phyloP scores from a whole-genome alignment of 2,888 invertebrate species.

The Tenthredo livida region DNA sequence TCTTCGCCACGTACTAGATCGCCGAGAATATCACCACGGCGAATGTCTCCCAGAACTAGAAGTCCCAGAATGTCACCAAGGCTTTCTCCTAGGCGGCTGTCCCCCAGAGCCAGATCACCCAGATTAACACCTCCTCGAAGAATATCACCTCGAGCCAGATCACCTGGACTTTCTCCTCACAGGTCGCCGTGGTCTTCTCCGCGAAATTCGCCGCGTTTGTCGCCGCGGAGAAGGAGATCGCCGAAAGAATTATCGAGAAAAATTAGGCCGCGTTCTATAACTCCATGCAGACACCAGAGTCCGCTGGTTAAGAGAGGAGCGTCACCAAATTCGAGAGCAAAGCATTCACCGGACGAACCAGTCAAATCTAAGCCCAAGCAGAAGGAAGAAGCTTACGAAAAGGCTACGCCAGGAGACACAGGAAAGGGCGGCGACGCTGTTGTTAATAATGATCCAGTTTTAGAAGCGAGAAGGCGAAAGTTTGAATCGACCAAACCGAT shows the following conservation, averaged over 20 bases:
- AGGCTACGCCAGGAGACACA: constrained; percentile 28
- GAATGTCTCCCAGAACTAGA: constrained; percentile 45
- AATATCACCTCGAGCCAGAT: constrained; percentile 52
- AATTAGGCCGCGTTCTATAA: constrained; percentile 60
- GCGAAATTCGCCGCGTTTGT: constrained; percentile 66
- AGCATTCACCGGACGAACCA: constrained; percentile 57
- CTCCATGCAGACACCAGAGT: constrained; percentile 61
- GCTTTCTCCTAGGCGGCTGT: constrained; percentile 60
- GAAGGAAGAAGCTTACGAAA: constrained; percentile 59
- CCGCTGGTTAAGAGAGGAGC: constrained; percentile 17
- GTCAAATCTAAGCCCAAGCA: constrained; percentile 55
- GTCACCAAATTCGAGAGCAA: constrained; percentile 60
- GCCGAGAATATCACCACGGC: constrained; percentile 64
- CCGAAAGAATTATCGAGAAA: constrained; percentile 68
- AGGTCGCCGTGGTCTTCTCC: constrained; percentile 55
- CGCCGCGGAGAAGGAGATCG: constrained; percentile 67
- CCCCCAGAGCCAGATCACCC: constrained; percentile 55
- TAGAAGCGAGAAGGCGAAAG: constrained; percentile 80
- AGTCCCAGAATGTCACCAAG: constrained; percentile 55
- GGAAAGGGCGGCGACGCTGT: neutral
- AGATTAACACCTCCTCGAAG: constrained; percentile 54
- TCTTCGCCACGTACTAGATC: constrained; percentile 58
- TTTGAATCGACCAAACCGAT: constrained; percentile 79
- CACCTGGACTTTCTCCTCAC: constrained; percentile 46
- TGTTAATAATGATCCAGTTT: constrained; percentile 75